Conservation (phyloP, 2,113 vertebrate genomes). For the Alethe diademata region DNA sequence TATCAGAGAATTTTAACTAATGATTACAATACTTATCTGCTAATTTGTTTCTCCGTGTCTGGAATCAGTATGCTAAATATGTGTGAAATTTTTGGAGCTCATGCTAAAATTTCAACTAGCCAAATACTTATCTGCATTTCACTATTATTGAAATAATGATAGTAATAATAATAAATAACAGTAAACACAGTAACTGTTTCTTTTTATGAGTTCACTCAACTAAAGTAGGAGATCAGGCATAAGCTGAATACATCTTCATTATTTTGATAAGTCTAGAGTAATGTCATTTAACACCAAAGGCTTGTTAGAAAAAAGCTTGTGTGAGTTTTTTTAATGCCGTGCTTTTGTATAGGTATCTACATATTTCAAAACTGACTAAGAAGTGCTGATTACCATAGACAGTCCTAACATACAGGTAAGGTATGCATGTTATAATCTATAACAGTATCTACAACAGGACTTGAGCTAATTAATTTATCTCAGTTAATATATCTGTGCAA, state of each 20-base stretch:
- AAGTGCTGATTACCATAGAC: background rate
- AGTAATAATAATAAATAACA: background rate
- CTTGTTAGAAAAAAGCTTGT: background rate
- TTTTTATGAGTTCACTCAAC: background rate
- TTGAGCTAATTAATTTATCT: background rate
- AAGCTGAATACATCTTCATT: background rate
- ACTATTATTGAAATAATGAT: background rate
- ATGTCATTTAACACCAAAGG: background rate
- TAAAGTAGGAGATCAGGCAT: background rate
- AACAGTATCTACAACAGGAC: background rate
- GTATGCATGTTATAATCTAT: background rate
- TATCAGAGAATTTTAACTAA: background rate
- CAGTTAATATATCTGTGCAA: background rate
- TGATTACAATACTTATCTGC: background rate
- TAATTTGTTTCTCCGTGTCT: background rate
- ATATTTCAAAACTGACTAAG: background rate
- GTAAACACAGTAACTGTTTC: background rate
- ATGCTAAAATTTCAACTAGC: background rate
- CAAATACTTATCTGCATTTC: background rate
- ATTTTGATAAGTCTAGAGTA: background rate
- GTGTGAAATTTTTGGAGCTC: background rate
- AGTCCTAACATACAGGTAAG: background rate
- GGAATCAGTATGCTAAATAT: background rate
- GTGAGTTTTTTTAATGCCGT: background rate
- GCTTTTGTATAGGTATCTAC: background rate